A percentile compares a stretch with the other conserved stretches of the same genome.
These are phyloP conservation scores for Cerastoderma edule DNA, from an alignment of 2,888 invertebrate species.

Conservation along the genomic window DNA sequence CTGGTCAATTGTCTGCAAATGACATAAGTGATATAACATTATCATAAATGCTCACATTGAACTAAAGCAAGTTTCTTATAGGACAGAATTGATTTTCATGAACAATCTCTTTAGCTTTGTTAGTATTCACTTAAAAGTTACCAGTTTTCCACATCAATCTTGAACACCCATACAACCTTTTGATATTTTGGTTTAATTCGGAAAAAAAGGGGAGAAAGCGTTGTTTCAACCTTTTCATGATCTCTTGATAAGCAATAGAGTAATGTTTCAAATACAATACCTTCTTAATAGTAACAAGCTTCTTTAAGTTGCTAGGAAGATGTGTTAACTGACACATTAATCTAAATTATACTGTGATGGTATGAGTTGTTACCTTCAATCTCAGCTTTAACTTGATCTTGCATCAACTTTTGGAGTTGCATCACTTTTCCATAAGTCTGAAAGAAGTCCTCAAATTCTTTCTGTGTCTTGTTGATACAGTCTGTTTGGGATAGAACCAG, in stretches of 20 bases:
- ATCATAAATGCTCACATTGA: too few species aligned
- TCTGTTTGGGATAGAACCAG: conserved; percentile 23
- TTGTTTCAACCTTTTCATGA: neutral
- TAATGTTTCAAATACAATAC: too few species aligned
- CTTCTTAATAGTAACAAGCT: neutral
- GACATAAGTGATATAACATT: too few species aligned
- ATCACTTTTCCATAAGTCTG: conserved; percentile 26
- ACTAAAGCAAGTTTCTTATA: too few species aligned
- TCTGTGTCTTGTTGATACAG: conserved; percentile 25
- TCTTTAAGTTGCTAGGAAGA: neutral
- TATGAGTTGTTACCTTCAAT: conserved; percentile 41
- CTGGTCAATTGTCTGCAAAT: too few species aligned
- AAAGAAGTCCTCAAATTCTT: conserved; percentile 28
- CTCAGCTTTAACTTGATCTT: conserved; percentile 49
- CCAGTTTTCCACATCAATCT: too few species aligned
- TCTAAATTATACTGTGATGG: neutral
- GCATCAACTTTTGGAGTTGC: conserved; percentile 31
- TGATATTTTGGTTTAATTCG: too few species aligned
- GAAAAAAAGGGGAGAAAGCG: neutral
- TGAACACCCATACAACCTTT: too few species aligned
- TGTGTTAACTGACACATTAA: neutral
- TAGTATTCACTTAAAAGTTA: too few species aligned
- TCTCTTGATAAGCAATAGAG: too few species aligned
- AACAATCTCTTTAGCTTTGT: too few species aligned
- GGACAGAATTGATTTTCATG: too few species aligned